Evolutionary conservation across 2,113 vertebrate genomes (phyloP).

Genomic region (Sula dactylatra): DNA sequence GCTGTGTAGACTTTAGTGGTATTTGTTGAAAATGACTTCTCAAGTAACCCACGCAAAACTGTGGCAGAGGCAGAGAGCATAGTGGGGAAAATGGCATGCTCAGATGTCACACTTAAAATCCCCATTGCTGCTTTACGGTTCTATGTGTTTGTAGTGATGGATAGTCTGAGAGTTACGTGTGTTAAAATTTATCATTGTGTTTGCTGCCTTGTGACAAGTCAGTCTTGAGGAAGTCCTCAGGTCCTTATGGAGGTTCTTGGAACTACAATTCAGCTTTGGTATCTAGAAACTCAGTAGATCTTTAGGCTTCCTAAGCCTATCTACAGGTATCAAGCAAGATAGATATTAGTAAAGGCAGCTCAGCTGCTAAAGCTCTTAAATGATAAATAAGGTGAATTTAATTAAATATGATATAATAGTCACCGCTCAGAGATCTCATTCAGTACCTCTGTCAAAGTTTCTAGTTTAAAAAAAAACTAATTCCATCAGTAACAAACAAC

Average conservation of each 20-base stretch:
- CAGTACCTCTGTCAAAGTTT: background rate
- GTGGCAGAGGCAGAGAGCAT: background rate
- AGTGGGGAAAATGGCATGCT: accelerated
- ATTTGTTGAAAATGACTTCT: background rate
- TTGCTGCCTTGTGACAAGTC: background rate
- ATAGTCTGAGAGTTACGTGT: accelerated
- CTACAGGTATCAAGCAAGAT: background rate
- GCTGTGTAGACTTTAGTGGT: background rate
- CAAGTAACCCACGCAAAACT: background rate
- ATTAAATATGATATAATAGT: background rate
- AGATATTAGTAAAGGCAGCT: background rate
- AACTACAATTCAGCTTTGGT: background rate
- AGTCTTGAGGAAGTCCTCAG: background rate
- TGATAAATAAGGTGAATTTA: background rate
- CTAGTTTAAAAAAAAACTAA: background rate
- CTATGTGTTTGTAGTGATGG: background rate
- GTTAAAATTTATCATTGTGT: background rate
- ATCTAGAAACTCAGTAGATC: background rate
- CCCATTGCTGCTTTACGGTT: background rate
- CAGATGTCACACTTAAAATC: background rate
- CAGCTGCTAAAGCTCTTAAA: background rate
- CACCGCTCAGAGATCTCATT: background rate
- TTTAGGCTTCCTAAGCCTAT: background rate
- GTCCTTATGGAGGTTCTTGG: background rate
- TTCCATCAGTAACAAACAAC: background rate